Percentiles rank a stretch among this genome's conserved stretches.
Conservation (phyloP, 2,797 vertebrate genomes). For the Pogonophryne albipinna region DNA sequence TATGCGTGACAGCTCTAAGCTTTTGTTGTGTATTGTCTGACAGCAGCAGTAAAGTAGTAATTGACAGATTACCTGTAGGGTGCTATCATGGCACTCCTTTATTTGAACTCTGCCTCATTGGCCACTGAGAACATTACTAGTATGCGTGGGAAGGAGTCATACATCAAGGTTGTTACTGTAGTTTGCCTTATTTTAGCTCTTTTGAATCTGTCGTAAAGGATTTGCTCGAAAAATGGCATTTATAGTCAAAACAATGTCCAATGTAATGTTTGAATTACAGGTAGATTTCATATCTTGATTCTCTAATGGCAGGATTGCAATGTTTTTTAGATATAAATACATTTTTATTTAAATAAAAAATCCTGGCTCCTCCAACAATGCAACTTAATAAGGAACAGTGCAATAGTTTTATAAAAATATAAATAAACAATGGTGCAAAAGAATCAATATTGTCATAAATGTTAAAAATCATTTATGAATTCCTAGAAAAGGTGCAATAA, state of each 20-base stretch:
- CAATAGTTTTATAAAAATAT: too few relatives aligned
- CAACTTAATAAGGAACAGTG: too few relatives aligned
- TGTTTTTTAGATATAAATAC: neutral
- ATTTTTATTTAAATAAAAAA: neutral
- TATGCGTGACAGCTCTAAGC: conserved; percentile 78
- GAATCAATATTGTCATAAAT: neutral
- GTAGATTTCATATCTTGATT: neutral
- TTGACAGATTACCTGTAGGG: conserved; percentile 81
- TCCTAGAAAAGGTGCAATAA: neutral
- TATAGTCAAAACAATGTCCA: neutral
- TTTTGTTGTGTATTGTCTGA: conserved; percentile 81
- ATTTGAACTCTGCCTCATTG: conserved; percentile 72
- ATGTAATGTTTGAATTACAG: neutral
- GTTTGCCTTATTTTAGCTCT: conserved; percentile 32
- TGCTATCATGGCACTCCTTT: conserved; percentile 80
- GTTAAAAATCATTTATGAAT: neutral
- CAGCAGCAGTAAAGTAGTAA: conserved; percentile 78
- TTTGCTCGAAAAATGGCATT: neutral
- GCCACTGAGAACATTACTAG: conserved; percentile 39
- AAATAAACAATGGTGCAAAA: too few relatives aligned
- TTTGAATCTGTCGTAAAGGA: conserved; percentile 13
- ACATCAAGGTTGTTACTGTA: neutral
- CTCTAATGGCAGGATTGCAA: neutral
- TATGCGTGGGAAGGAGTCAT: conserved; percentile 64
- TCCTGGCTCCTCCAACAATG: too few relatives aligned